Evolutionary conservation across 1,140 invertebrate genomes (phyloP).

Genomic region (Pomacea maculata): DNA sequence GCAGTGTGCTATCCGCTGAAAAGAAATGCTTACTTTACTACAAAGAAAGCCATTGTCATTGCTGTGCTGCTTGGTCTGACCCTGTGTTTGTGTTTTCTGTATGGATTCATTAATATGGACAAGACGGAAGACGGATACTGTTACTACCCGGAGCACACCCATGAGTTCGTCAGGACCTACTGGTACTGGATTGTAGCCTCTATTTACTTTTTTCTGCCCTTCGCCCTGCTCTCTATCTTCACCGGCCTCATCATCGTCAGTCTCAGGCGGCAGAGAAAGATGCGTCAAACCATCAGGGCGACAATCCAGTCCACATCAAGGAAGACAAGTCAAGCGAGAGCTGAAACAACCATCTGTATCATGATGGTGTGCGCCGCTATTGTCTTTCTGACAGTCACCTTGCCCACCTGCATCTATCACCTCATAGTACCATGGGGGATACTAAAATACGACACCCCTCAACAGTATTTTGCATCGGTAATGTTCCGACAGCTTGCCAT

Average conservation of each 20-base stretch:
- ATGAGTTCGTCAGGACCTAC: not conserved
- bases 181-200: too few relatives aligned
- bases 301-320: not conserved
- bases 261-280: not conserved
- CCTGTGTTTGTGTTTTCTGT: not conserved
- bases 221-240: not conserved
- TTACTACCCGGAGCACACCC: not conserved
- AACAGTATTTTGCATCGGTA: not conserved
- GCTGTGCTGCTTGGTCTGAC: constrained; percentile 18
- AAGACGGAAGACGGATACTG: not conserved
- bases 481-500: not conserved
- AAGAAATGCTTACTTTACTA: constrained; percentile 24
- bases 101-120: not conserved
- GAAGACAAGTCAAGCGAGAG: not conserved
- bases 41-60: constrained; percentile 16
- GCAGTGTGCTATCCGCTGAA: constrained; percentile 42
- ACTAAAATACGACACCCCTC: not conserved
- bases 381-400: constrained; percentile 24
- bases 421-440: not conserved
- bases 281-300: not conserved
- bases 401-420: constrained; percentile 16
- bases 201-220: not conserved
- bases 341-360: constrained; percentile 16
- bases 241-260: not conserved
- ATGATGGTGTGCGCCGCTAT: constrained; percentile 31